Evolutionary conservation across 2,797 vertebrate genomes (phyloP).

Genomic region (Eremophila alpestris): DNA sequence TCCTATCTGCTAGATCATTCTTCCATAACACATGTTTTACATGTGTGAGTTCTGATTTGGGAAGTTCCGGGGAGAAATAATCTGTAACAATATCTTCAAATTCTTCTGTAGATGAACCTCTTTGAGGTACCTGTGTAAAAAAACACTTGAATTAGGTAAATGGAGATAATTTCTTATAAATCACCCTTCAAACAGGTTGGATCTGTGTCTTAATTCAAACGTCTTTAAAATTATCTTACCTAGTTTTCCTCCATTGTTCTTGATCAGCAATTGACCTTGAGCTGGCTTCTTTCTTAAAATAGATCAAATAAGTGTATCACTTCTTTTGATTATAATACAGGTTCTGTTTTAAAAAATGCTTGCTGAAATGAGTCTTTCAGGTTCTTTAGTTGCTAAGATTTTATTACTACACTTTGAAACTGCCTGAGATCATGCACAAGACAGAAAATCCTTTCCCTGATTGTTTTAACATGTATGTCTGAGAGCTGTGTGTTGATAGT

Average conservation of each 20-base stretch:
- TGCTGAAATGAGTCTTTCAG: constrained; percentile 54
- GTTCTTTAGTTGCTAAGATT: constrained; percentile 51
- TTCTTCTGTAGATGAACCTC: constrained; percentile 45
- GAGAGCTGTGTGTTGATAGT: not conserved
- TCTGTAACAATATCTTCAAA: constrained; percentile 34
- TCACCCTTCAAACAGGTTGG: constrained; percentile 54
- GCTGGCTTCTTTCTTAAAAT: constrained; percentile 69
- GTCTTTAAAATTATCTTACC: constrained; percentile 60
- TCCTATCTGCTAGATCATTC: constrained; percentile 31
- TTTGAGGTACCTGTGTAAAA: constrained; percentile 34
- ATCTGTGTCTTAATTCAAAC: constrained; percentile 63
- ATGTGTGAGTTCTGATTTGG: not conserved
- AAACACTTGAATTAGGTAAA: constrained; percentile 49
- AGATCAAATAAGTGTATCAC: constrained; percentile 65
- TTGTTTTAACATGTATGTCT: constrained; percentile 49
- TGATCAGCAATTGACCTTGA: constrained; percentile 72
- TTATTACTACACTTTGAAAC: constrained; percentile 65
- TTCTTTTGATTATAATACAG: constrained; percentile 62
- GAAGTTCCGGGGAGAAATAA: not conserved
- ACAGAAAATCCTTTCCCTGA: constrained; percentile 22
- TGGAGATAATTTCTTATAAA: constrained; percentile 56
- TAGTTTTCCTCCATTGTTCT: constrained; percentile 72
- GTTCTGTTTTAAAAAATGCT: constrained; percentile 62
- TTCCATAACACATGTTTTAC: not conserved
- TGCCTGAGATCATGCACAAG: constrained; percentile 27